Percentiles rank a stretch among this genome's conserved stretches.
phyloP scores from a whole-genome alignment of 2,113 vertebrate species.

The Catagonus wagneri region DNA sequence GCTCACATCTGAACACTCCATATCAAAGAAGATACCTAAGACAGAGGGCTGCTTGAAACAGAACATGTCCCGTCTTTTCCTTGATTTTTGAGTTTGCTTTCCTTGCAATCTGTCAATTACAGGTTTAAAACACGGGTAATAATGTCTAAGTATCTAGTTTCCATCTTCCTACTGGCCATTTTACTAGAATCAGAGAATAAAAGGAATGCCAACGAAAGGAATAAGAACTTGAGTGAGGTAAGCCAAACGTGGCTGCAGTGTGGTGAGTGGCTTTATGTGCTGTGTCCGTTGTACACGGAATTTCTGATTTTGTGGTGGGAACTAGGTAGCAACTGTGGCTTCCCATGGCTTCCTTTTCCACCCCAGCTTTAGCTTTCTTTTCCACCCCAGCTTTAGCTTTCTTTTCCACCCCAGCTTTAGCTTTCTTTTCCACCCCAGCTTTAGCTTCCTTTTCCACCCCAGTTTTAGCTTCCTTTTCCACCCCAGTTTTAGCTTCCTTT shows the following conservation, averaged over 20 bases:
- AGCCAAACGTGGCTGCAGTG: background rate
- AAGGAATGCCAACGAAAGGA: background rate
- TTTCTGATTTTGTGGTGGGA: background rate
- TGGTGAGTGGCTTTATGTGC: background rate
- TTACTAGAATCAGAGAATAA: background rate
- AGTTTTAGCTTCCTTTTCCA: background rate
- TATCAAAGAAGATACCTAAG: background rate
- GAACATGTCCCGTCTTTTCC: background rate
- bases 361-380: background rate
- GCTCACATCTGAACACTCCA: background rate
- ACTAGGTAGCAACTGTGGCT: background rate
- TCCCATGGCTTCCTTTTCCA: background rate
- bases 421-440: background rate
- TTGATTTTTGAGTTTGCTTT: background rate
- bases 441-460: background rate
- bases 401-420: background rate
- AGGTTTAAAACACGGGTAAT: constrained; percentile 5
- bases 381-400: background rate
- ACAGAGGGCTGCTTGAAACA: background rate
- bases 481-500: background rate
- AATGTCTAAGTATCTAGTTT: background rate
- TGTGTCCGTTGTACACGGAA: background rate
- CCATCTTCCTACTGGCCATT: background rate
- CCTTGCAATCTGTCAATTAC: background rate
- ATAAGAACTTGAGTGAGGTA: background rate